phyloP scores from a whole-genome alignment of 2,797 vertebrate species.

The Clamator glandarius region DNA sequence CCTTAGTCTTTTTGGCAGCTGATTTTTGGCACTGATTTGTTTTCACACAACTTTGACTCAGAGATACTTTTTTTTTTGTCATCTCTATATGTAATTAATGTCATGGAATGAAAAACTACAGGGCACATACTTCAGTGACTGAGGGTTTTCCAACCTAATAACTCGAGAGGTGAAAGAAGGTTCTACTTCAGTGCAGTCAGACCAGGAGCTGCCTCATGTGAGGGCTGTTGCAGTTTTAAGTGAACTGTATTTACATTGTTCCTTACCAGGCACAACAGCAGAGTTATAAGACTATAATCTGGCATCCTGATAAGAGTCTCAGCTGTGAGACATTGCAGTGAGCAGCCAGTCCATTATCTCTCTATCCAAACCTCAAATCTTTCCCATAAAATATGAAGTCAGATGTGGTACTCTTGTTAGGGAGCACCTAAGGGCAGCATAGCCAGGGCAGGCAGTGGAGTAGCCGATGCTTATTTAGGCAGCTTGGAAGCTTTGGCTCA shows the following conservation, averaged over 20 bases:
- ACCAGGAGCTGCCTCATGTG: neutral
- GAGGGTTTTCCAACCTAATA: neutral
- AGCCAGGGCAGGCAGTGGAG: neutral
- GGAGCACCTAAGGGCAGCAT: neutral
- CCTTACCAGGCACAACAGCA: neutral
- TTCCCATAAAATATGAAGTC: neutral
- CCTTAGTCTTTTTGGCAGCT: neutral
- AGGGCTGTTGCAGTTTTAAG: neutral
- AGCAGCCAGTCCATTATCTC: neutral
- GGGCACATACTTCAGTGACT: neutral
- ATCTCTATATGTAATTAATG: neutral
- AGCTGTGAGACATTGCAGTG: neutral
- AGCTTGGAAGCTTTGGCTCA: neutral
- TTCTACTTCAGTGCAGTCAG: neutral
- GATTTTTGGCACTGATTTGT: neutral
- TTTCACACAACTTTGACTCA: neutral
- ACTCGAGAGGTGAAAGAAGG: neutral
- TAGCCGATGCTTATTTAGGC: neutral
- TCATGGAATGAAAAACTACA: neutral
- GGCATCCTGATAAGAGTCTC: neutral
- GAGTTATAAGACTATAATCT: neutral
- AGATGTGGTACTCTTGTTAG: fast-evolving
- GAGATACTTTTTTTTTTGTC: neutral
- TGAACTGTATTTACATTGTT: neutral
- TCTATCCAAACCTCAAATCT: neutral